Conservation (phyloP, 1,140 invertebrate genomes). For the Theocolax elegans region DNA sequence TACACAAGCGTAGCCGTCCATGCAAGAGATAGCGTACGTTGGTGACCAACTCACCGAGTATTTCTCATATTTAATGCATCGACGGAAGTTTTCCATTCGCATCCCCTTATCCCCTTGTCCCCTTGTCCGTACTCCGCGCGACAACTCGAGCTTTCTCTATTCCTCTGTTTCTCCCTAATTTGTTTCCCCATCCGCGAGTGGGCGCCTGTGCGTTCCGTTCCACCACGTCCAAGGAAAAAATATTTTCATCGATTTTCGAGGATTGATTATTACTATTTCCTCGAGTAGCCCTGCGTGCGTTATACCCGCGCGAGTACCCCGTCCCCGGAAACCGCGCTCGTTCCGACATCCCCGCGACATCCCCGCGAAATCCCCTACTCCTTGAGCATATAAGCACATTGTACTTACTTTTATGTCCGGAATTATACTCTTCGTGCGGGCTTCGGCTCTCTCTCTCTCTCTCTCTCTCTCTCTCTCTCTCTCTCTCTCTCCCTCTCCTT, state of each 20-base stretch:
- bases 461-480: background rate
- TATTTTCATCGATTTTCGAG: constrained; percentile 41
- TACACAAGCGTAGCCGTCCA: too few species aligned
- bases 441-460: background rate
- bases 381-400: constrained; percentile 1
- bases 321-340: constrained; percentile 41
- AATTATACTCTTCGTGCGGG: background rate
- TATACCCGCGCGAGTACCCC: too few species aligned
- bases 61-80: constrained; percentile 13
- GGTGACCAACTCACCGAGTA: constrained; percentile 2
- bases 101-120: background rate
- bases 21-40: constrained; percentile 16
- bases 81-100: constrained; percentile 13
- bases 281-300: constrained; percentile 22
- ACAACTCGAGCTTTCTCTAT: background rate
- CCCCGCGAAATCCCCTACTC: background rate
- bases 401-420: background rate
- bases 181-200: background rate
- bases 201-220: too few species aligned
- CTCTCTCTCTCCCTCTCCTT: background rate
- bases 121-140: too few species aligned
- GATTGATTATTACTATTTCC: constrained; percentile 38
- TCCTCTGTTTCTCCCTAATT: background rate
- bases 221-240: constrained; percentile 33
- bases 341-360: background rate